A percentile compares a stretch with the other conserved stretches of the same genome.
Conservation (phyloP, 2,888 invertebrate genomes). For the Neoascia interrupta region DNA sequence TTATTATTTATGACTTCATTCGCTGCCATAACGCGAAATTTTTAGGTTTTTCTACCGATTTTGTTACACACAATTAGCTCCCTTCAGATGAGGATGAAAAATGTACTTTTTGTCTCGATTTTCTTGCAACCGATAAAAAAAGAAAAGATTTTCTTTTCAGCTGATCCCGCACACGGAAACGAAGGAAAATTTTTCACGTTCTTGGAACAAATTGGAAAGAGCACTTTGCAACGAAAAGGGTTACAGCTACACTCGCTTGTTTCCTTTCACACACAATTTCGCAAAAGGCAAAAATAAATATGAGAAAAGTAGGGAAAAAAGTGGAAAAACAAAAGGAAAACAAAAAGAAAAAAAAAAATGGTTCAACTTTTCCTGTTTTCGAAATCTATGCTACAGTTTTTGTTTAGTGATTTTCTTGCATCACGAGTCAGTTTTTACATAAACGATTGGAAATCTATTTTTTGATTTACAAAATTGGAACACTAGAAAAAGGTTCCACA, state of each 20-base stretch:
- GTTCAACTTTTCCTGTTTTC: constrained; percentile 18
- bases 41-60: constrained; percentile 32
- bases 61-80: too few species aligned
- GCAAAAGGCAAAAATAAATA: neutral
- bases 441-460: neutral
- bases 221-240: constrained; percentile 5
- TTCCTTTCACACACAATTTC: neutral
- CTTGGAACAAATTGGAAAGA: constrained; percentile 18
- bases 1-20: constrained; percentile 66
- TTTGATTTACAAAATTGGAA: too few species aligned
- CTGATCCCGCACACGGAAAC: neutral
- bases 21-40: constrained; percentile 61
- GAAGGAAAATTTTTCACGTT: neutral
- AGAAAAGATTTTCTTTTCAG: neutral
- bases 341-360: constrained; percentile 11
- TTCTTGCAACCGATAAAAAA: constrained; percentile 6
- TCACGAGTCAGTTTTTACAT: neutral
- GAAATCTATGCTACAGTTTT: too few species aligned
- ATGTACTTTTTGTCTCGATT: constrained; percentile 1
- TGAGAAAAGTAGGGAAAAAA: neutral
- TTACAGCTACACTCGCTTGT: constrained; percentile 20
- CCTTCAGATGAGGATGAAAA: too few species aligned
- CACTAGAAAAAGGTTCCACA: constrained; percentile 10
- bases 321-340: constrained; percentile 13
- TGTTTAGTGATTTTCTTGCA: too few species aligned